Conservation (phyloP, 1,140 invertebrate genomes). For the Lineus longissimus region DNA sequence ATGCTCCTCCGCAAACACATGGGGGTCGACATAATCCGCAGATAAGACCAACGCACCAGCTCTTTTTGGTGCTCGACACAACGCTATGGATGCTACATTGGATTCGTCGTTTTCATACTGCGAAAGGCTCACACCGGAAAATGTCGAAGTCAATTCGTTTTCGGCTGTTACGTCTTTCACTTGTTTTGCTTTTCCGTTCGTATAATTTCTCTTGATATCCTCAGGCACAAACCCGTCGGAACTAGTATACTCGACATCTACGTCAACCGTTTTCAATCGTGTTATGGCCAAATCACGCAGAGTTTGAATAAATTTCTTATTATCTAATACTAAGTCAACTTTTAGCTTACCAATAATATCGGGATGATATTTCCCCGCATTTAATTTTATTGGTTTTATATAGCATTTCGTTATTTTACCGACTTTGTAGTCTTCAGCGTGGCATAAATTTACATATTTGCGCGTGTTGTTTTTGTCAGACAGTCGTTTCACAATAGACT, state of each 20-base stretch:
- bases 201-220: neutral
- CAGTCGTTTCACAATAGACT: neutral
- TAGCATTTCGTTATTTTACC: conserved; percentile 3
- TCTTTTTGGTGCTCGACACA: conserved; percentile 6
- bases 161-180: conserved; percentile 4
- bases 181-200: neutral
- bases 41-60: conserved; percentile 1
- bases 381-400: conserved; percentile 6
- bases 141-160: conserved; percentile 7
- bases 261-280: neutral
- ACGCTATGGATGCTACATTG: neutral
- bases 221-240: conserved; percentile 1
- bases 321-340: neutral
- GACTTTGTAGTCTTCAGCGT: neutral
- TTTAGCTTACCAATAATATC: conserved; percentile 5
- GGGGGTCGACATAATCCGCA: neutral
- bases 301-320: conserved; percentile 7
- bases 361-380: conserved; percentile 1
- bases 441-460: conserved; percentile 1
- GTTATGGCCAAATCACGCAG: conserved; percentile 6
- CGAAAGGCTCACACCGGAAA: conserved; percentile 2
- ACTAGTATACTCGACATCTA: conserved; percentile 1
- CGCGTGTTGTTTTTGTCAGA: neutral
- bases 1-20: neutral
- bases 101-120: neutral